These are phyloP conservation scores for Paraescarpia echinospica DNA, from an alignment of 1,140 invertebrate genomes.

Conservation along the genomic window DNA sequence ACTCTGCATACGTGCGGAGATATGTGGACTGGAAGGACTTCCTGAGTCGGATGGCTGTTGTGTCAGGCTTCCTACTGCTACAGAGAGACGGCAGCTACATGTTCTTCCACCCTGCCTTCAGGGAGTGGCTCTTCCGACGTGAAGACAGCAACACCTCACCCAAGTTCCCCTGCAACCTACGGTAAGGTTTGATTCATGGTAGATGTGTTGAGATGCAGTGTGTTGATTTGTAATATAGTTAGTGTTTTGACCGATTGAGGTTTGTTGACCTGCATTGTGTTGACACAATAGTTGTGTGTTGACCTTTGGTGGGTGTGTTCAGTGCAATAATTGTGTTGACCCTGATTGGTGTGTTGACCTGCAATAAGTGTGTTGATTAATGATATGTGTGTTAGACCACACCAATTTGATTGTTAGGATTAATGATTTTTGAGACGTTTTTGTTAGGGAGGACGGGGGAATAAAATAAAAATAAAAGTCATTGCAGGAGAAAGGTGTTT, in stretches of 20 bases:
- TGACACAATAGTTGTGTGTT: too few species aligned
- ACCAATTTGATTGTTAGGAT: too few species aligned
- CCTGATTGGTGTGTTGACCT: background rate
- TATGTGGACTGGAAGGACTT: conserved; percentile 52
- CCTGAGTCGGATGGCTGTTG: conserved; percentile 43
- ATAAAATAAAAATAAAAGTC: too few species aligned
- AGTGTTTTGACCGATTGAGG: too few species aligned
- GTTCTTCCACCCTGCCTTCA: conserved; percentile 95
- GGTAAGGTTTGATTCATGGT: conserved; percentile 49
- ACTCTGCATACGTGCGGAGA: conserved; percentile 76
- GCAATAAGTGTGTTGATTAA: background rate
- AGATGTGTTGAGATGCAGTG: background rate
- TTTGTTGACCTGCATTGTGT: too few species aligned
- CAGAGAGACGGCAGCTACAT: conserved; percentile 89
- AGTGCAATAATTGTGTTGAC: too few species aligned
- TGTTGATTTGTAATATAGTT: background rate
- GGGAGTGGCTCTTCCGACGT: conserved; percentile 91
- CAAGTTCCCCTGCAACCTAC: conserved; percentile 81
- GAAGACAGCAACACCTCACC: conserved; percentile 80
- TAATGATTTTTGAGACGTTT: too few species aligned
- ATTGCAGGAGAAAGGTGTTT: too few species aligned
- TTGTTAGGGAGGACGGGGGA: too few species aligned
- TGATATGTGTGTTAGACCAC: too few species aligned
- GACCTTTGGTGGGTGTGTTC: too few species aligned
- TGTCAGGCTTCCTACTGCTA: conserved; percentile 78